Evolutionary conservation across 1,140 invertebrate species (phyloP), one percentile per base, ranked within the genome.

Genomic region (Polypedilum pembai): DNA sequence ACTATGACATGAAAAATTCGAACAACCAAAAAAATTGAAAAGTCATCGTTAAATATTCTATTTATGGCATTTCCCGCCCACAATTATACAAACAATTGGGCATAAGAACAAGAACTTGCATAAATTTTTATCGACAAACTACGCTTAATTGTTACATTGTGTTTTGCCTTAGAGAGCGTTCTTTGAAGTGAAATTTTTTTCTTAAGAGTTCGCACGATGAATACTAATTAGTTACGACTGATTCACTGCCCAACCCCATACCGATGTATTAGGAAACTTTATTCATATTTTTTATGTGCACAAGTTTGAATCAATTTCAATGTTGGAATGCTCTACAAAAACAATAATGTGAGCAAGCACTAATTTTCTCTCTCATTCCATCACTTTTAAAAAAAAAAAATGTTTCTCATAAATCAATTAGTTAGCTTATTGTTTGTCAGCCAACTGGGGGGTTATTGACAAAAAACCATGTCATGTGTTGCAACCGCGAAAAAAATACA

Each of bases 381-480:
- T 33, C 24, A 33, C 24, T 33, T 33, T 33, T 33, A n/a, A 56
- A n/a, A 12, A n/a, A 56, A 56, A 12, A n/a, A 15, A 56, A 56
- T n/a, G 15, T 12, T n/a, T 56, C 45, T 56, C 45, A 56, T 56
- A 56, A 56, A 56, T 56, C 45, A 56, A 56, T 56, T 56, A 56
- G 45, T 56, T 12, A 15, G 12, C 45, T 56, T 56, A 56, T 56
- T 56, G 45, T 56, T 56, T 56, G 45, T 56, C n/a, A 56, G n/a
- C 5, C 5, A 5, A 33, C 24, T 33, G 24, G 24, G 24, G 24
- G n/a, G 45, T 56, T 56, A 56, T 56, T 56, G 45, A 56, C 45
- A 56, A 56, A 15, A 56, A 56, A 56, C 45, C 45, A 56, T 56
- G 45, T 56, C 45, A 56, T 56, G 45, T 56, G 45, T 56, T 56